These are phyloP conservation scores for Vireo griseus DNA, from an alignment of 2,797 vertebrate species.

Conservation along the genomic window DNA sequence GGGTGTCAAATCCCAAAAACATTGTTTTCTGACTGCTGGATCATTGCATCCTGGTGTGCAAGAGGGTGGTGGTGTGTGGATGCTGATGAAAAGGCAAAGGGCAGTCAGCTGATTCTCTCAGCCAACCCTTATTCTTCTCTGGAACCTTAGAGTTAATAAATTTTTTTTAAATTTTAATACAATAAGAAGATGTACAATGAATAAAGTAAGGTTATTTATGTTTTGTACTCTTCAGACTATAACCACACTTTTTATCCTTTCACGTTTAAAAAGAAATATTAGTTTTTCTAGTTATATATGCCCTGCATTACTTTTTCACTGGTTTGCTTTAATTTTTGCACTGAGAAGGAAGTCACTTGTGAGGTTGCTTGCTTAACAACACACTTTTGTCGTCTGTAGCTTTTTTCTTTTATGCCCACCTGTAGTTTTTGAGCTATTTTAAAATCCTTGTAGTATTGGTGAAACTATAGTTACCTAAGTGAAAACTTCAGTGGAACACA, in stretches of 20 bases:
- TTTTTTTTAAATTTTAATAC: neutral
- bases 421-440: neutral
- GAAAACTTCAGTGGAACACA: neutral
- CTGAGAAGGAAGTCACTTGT: neutral
- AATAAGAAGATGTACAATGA: neutral
- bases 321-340: slow-evolving; percentile 7
- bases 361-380: neutral
- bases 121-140: neutral
- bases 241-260: slow-evolving; percentile 25
- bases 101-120: neutral
- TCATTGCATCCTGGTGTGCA: neutral
- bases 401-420: neutral
- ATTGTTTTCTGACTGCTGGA: neutral
- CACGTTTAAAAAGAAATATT: neutral
- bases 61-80: neutral
- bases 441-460: neutral
- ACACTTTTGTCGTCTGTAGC: neutral
- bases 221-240: slow-evolving; percentile 45
- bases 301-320: neutral
- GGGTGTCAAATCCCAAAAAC: neutral
- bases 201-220: neutral
- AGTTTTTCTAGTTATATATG: neutral
- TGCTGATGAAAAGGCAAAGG: neutral
- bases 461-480: neutral
- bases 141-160: neutral